These are phyloP conservation scores for Climacteris rufus DNA, from an alignment of 2,113 vertebrate species.

Conservation along the genomic window DNA sequence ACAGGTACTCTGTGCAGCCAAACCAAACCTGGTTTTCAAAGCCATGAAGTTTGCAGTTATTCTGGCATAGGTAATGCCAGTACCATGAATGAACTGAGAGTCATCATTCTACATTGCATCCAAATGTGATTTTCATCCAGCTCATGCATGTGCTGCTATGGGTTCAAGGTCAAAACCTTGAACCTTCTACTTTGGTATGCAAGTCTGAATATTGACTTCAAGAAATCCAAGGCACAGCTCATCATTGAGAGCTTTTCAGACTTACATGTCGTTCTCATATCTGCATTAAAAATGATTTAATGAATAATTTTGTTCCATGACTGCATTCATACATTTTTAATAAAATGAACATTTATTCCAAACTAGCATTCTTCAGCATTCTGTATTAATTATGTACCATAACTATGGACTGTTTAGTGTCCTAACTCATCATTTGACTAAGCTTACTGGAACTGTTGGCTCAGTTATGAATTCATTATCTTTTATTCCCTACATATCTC, in stretches of 20 bases:
- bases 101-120: not conserved
- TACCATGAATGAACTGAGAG: not conserved
- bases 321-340: constrained; percentile 40
- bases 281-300: constrained; percentile 34
- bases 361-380: not conserved
- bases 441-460: constrained; percentile 21
- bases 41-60: not conserved
- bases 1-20: not conserved
- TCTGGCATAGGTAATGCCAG: not conserved
- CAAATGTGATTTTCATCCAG: not conserved
- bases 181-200: not conserved
- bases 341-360: constrained; percentile 17
- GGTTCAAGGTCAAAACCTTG: not conserved
- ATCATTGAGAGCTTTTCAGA: not conserved
- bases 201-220: not conserved
- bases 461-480: constrained; percentile 16
- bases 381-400: not conserved
- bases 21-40: not conserved
- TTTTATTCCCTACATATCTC: constrained; percentile 18
- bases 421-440: constrained; percentile 27
- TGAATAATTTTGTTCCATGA: constrained; percentile 24
- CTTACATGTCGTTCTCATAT: not conserved
- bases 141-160: not conserved
- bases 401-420: not conserved
- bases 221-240: not conserved